A percentile compares a stretch with the other conserved stretches of the same genome.
These are phyloP conservation scores for Dasypogon diadema DNA, from an alignment of 2,888 invertebrate genomes.

Conservation along the genomic window DNA sequence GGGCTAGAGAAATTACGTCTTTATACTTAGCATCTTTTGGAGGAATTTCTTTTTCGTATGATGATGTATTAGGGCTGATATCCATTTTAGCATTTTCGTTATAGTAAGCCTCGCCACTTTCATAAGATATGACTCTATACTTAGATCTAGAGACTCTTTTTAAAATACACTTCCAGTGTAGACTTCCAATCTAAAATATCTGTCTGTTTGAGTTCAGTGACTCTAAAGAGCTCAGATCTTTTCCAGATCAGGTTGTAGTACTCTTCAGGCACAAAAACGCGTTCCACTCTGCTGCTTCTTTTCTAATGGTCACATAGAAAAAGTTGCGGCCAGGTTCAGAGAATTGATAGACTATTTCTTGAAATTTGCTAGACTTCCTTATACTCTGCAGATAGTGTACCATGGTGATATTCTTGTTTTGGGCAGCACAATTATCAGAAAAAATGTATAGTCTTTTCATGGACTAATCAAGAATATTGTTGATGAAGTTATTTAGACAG, in stretches of 20 bases:
- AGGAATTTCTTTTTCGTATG: not conserved
- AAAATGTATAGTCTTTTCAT: not conserved
- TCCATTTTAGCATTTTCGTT: no score
- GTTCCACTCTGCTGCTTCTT: not conserved
- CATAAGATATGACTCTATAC: no score
- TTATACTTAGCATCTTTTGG: not conserved
- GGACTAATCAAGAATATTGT: not conserved
- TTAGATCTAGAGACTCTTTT: not conserved
- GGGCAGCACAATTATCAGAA: not conserved
- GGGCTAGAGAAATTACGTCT: not conserved
- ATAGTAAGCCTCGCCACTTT: no score
- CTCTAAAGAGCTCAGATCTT: not conserved
- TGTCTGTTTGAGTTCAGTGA: not conserved
- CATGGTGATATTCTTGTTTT: not conserved
- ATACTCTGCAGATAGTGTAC: not conserved
- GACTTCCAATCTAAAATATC: constrained; percentile 1
- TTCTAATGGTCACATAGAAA: not conserved
- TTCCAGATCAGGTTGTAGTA: not conserved
- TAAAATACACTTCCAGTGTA: not conserved
- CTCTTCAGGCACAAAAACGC: not conserved
- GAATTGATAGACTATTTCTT: not conserved
- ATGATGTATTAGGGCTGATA: not conserved
- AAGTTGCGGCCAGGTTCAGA: not conserved
- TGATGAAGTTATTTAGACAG: not conserved
- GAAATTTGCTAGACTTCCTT: not conserved